Evolutionary conservation across 2,797 vertebrate genomes (phyloP), one percentile per base, ranked within the genome.

Genomic region (Meriones psammophilus): DNA sequence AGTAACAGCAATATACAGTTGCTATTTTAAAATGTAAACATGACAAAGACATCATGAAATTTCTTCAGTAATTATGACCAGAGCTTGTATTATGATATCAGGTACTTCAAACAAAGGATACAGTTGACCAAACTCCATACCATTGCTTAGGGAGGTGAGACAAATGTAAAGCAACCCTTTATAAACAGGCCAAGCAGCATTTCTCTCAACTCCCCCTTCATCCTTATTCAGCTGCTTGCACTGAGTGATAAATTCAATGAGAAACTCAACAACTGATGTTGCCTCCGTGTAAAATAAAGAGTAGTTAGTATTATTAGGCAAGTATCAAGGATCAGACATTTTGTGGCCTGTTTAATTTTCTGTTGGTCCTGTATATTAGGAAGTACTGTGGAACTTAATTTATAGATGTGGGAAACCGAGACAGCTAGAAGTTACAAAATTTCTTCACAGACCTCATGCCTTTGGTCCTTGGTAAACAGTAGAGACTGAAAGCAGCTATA

Each of bases 1-100:
- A 85, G 33, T 85, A 33, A 50, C 62, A 85, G 50, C n/a, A 85
- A 64, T 30, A 50, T 42, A 39, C 9, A 46, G 18, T 46, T 58
- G 42, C 15, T 68, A 58, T 78, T 85, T 66, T 69, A 69, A 95
- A 74, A 22, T 80, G 1, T 87, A 73, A 68, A n/a, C 28, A 58
- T 68, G 24, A 84, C 6, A n/a, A 80, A 81, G 73, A 18, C 1
- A 4, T 20, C 36, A n/a, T 71, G 33, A 92, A 42, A 66, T 86
- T 64, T 22, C 18, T 95, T 89, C 42, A 12, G 10, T 83, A 73
- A 86, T 76, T 89, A 71, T 78, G 20, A 28, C 0, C 28, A n/a
- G 66, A 77, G 22, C 89, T 96, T 71, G 81, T 78, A 33, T 46
- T 80, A 56, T 79, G 42, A 87, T 71, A 73, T 33, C 30, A 88